Conservation (phyloP, 2,888 invertebrate genomes). For the Muschampia plurimacula region DNA sequence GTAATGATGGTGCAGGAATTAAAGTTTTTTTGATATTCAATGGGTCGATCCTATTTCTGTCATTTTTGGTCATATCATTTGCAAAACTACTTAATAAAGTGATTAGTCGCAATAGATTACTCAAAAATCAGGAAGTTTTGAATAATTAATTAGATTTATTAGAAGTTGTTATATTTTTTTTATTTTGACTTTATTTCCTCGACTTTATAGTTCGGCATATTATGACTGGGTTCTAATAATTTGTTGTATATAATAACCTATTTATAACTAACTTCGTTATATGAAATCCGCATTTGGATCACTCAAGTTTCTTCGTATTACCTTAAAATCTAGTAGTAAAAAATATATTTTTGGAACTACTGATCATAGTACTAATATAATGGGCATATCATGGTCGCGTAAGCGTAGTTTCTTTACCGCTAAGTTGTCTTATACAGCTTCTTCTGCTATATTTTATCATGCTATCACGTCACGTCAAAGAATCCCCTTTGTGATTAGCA, state of each 20-base stretch:
- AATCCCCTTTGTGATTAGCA: conserved; percentile 41
- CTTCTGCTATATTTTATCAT: conserved; percentile 3
- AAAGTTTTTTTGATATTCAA: neutral
- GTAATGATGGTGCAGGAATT: conserved; percentile 6
- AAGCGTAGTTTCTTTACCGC: neutral
- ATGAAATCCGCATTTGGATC: neutral
- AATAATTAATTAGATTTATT: neutral
- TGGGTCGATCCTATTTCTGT: neutral
- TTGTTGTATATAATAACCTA: neutral
- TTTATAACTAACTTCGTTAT: neutral
- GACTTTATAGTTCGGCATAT: neutral
- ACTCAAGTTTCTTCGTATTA: too few species aligned
- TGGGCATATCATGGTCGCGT: neutral
- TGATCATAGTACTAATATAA: neutral
- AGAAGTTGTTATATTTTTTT: neutral
- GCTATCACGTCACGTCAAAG: conserved; percentile 12
- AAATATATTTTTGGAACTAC: neutral
- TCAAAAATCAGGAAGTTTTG: neutral
- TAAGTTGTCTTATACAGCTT: neutral
- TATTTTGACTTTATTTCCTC: neutral
- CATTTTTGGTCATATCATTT: neutral
- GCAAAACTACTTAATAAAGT: neutral
- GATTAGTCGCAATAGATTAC: neutral
- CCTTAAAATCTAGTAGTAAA: too few species aligned
- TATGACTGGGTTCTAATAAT: neutral